phyloP scores from a whole-genome alignment of 1,140 invertebrate genomes.

The Agrilus planipennis region DNA sequence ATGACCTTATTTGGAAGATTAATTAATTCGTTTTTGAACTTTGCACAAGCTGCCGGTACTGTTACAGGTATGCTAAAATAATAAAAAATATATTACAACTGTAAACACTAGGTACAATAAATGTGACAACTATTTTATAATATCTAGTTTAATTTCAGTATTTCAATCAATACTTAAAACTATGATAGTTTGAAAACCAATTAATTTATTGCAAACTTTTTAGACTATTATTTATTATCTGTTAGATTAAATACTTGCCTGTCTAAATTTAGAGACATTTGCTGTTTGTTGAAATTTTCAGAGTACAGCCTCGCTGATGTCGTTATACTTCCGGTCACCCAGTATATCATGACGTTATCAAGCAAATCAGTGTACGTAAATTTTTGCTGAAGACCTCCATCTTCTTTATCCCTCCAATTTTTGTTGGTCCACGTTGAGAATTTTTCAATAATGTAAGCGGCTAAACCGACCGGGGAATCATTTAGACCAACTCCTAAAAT shows the following conservation, averaged over 20 bases:
- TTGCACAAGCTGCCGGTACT: conserved; percentile 52
- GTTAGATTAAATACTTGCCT: neutral
- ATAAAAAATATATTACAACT: no score
- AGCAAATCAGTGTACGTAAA: conserved; percentile 52
- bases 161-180: no score
- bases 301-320: conserved; percentile 64
- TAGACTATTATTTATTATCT: no score
- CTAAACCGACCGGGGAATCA: conserved; percentile 58
- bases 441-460: conserved; percentile 75
- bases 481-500: conserved; percentile 46
- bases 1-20: conserved; percentile 47
- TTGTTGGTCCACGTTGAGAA: conserved; percentile 55
- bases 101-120: no score
- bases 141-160: no score
- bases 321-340: conserved; percentile 61
- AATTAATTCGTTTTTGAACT: conserved; percentile 50
- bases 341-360: conserved; percentile 84
- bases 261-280: neutral
- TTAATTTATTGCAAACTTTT: no score
- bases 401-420: conserved; percentile 28
- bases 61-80: conserved; percentile 47
- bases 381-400: conserved; percentile 48
- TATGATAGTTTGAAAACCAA: no score
- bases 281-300: conserved; percentile 30
- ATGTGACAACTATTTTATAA: no score